A percentile compares a stretch with the other conserved stretches of the same genome.
These are phyloP conservation scores for Hemitrygon akajei DNA, from an alignment of 2,797 vertebrate species.

Conservation along the genomic window DNA sequence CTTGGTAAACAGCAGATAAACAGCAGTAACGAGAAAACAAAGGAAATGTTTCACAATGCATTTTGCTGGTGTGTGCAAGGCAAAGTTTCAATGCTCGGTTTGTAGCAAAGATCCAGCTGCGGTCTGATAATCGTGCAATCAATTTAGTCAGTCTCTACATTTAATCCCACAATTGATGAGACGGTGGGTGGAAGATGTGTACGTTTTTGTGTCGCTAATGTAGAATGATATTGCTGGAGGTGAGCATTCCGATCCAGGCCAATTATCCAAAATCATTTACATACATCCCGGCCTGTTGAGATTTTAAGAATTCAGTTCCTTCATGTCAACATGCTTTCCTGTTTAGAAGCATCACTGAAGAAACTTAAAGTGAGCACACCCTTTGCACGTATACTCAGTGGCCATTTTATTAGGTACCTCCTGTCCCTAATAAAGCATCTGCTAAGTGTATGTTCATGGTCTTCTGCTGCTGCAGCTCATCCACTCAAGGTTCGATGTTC, in stretches of 20 bases:
- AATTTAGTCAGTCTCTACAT: neutral
- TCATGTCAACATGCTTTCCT: neutral
- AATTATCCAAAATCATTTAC: conserved; percentile 3
- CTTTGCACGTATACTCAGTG: neutral
- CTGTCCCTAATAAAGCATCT: too few relatives aligned
- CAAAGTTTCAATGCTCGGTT: too few relatives aligned
- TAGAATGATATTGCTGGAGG: neutral
- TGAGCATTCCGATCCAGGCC: neutral
- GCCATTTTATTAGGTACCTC: too few relatives aligned
- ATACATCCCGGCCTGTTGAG: conserved; percentile 12
- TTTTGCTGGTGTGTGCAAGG: neutral
- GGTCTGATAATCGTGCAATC: neutral
- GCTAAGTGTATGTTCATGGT: too few relatives aligned
- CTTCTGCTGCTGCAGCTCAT: too few relatives aligned
- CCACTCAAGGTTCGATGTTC: too few relatives aligned
- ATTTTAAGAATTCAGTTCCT: neutral
- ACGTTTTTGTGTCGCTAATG: neutral
- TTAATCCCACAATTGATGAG: neutral
- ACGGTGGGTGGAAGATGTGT: neutral
- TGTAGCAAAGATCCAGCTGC: neutral
- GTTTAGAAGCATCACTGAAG: neutral
- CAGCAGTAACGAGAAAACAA: neutral
- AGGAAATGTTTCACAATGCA: neutral
- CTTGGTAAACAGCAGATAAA: neutral
- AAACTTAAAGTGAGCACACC: neutral